Percentiles rank a stretch among this genome's conserved stretches.
Conservation (phyloP, 2,113 vertebrate species). For the Terrapene triunguis region DNA sequence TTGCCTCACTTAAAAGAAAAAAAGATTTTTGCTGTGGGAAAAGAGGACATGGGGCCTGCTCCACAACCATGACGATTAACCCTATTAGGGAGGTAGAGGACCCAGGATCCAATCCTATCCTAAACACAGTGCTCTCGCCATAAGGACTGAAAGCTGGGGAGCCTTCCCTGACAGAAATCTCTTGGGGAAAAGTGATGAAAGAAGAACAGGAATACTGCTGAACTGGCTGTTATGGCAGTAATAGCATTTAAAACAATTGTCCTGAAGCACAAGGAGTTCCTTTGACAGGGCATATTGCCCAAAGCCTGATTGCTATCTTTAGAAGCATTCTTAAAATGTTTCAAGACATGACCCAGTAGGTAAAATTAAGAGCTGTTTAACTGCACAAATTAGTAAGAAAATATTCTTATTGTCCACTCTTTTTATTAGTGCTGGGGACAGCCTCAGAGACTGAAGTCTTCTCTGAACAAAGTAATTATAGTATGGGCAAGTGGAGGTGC, state of each 20-base stretch:
- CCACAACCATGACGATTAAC: background rate
- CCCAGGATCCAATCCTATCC: background rate
- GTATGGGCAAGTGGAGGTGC: background rate
- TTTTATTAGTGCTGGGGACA: background rate
- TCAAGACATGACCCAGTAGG: background rate
- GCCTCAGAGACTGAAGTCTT: background rate
- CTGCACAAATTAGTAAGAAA: constrained; percentile 4
- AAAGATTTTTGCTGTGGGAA: background rate
- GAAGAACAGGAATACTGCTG: background rate
- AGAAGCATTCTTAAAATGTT: constrained; percentile 31
- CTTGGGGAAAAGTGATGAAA: constrained; percentile 18
- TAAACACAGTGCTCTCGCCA: background rate
- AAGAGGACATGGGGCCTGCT: background rate
- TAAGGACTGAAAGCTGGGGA: background rate
- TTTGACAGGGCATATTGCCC: constrained; percentile 47
- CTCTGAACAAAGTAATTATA: background rate
- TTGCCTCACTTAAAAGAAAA: background rate
- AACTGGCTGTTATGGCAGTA: background rate
- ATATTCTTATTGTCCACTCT: constrained; percentile 7
- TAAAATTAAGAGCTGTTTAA: constrained; percentile 50
- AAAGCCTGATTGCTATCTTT: constrained; percentile 37
- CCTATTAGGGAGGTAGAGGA: background rate
- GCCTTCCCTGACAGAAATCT: background rate
- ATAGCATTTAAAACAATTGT: constrained; percentile 32
- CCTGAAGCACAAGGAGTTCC: background rate